A percentile compares a stretch with the other conserved stretches of the same genome.
Evolutionary conservation across 2,888 invertebrate species (phyloP).

Genomic region (Brachynemurus nebulosus): DNA sequence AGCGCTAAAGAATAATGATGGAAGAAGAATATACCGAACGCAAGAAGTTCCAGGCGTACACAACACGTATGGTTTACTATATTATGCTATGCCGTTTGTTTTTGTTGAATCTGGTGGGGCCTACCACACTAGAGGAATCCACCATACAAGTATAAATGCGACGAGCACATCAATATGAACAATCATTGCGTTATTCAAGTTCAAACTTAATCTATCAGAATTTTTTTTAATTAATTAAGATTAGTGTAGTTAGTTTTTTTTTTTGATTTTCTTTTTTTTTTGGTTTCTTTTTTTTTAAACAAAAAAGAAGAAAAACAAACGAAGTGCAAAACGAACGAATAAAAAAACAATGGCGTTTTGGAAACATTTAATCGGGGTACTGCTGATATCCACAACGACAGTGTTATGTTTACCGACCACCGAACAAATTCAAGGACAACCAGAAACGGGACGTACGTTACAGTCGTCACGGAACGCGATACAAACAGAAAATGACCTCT

Average conservation of each 20-base stretch:
- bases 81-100: too few relatives aligned
- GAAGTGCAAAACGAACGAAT: too few relatives aligned
- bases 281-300: too few relatives aligned
- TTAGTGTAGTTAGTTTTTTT: too few relatives aligned
- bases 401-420: slow-evolving; percentile 52
- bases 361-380: slow-evolving; percentile 31
- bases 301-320: too few relatives aligned
- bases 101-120: too few relatives aligned
- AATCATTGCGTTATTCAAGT: slow-evolving; percentile 4
- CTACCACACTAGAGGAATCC: neutral
- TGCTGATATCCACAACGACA: slow-evolving; percentile 37
- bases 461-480: slow-evolving; percentile 42
- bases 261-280: too few relatives aligned
- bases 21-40: too few relatives aligned
- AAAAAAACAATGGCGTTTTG: slow-evolving; percentile 30
- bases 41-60: too few relatives aligned
- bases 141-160: slow-evolving; percentile 3
- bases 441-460: slow-evolving; percentile 32
- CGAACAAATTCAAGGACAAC: slow-evolving; percentile 54
- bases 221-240: too few relatives aligned
- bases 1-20: too few relatives aligned
- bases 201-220: slow-evolving; percentile 9
- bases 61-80: too few relatives aligned
- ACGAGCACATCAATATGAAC: slow-evolving; percentile 1
- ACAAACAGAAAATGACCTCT: slow-evolving; percentile 61